A percentile compares a stretch with the other conserved stretches of the same genome.
Conservation (phyloP, 2,888 invertebrate genomes). For the Microplitis manilae region DNA sequence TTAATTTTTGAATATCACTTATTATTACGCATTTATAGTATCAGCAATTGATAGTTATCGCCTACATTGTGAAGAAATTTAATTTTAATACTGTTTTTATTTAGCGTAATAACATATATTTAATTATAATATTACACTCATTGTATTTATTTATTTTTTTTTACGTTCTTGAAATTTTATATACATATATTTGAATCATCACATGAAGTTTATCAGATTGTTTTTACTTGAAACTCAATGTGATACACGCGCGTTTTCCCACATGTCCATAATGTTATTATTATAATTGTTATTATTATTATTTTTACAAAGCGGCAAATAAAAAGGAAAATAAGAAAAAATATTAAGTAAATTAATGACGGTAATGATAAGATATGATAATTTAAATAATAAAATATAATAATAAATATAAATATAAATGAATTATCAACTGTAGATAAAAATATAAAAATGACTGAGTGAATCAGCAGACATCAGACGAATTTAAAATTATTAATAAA, state of each 20-base stretch:
- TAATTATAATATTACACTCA: background rate
- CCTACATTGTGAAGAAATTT: constrained; percentile 20
- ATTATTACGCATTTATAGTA: background rate
- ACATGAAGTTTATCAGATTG: background rate
- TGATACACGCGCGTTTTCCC: background rate
- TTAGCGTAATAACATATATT: background rate
- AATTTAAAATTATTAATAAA: too few species aligned
- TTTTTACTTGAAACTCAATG: background rate
- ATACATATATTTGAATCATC: too few species aligned
- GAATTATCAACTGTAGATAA: background rate
- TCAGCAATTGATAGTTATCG: background rate
- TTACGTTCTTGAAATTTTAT: background rate
- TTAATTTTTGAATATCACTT: background rate
- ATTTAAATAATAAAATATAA: background rate
- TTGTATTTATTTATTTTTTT: background rate
- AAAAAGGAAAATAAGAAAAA: background rate
- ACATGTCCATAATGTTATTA: background rate
- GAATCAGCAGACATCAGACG: too few species aligned
- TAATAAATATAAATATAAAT: background rate
- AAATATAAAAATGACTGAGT: background rate
- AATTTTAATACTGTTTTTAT: constrained; percentile 2
- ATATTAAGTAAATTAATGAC: background rate
- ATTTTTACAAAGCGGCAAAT: background rate
- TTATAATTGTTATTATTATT: background rate
- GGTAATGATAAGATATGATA: background rate